These are phyloP conservation scores for Caradrina kadenii DNA, from an alignment of 2,888 invertebrate species.

Conservation along the genomic window DNA sequence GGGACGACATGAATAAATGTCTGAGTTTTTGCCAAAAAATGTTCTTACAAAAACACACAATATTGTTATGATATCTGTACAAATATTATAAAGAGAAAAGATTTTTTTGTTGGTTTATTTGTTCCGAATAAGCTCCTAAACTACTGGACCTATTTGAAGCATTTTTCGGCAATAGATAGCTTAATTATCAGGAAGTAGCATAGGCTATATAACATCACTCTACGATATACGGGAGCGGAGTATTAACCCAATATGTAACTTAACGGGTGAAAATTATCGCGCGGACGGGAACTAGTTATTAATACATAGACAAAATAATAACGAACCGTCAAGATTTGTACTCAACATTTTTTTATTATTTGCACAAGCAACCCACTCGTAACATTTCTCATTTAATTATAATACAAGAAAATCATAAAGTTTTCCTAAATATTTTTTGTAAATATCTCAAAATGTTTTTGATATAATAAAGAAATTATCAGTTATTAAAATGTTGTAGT, in stretches of 20 bases:
- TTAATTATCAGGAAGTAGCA: too few relatives aligned
- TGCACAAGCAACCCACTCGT: not conserved
- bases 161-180: too few relatives aligned
- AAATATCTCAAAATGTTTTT: slow-evolving; percentile 6
- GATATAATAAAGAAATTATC: slow-evolving; percentile 42
- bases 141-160: too few relatives aligned
- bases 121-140: too few relatives aligned
- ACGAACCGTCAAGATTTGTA: slow-evolving; percentile 1
- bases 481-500: slow-evolving; percentile 3
- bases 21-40: slow-evolving; percentile 48
- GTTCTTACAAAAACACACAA: slow-evolving; percentile 6
- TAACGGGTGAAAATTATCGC: too few relatives aligned
- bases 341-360: slow-evolving; percentile 1
- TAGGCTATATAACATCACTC: too few relatives aligned
- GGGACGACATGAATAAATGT: slow-evolving; percentile 2
- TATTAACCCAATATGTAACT: too few relatives aligned
- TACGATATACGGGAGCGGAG: too few relatives aligned
- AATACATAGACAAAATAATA: not conserved
- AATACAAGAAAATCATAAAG: not conserved
- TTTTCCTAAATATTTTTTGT: slow-evolving; percentile 9
- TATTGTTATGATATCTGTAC: slow-evolving; percentile 1
- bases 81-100: too few relatives aligned
- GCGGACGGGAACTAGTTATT: slow-evolving; percentile 17
- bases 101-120: too few relatives aligned
- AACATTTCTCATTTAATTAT: slow-evolving; percentile 9